Percentiles rank a stretch among this genome's conserved stretches.
Evolutionary conservation across 2,888 invertebrate genomes (phyloP).

Genomic region (Sarcophaga variegata): DNA sequence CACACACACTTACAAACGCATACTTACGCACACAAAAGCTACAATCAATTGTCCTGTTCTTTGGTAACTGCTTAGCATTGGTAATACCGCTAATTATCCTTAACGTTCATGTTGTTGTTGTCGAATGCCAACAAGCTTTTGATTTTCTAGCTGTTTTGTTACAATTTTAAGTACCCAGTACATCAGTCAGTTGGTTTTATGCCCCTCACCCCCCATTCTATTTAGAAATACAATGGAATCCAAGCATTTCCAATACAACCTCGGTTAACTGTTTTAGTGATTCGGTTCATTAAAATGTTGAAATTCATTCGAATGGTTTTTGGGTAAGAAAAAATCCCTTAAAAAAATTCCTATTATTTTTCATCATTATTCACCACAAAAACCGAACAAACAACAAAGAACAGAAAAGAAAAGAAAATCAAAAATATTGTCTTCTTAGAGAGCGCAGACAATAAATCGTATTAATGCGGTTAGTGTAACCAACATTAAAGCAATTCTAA

Average conservation of each 20-base stretch:
- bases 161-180: not conserved
- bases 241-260: slow-evolving; percentile 3
- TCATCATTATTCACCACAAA: slow-evolving; percentile 56
- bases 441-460: slow-evolving; percentile 50
- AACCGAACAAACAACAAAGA: not conserved
- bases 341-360: slow-evolving; percentile 58
- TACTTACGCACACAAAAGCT: not conserved
- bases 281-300: slow-evolving; percentile 57
- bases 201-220: not conserved
- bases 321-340: slow-evolving; percentile 47
- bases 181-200: not conserved
- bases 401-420: slow-evolving; percentile 4
- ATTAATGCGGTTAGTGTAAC: slow-evolving; percentile 49
- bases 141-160: slow-evolving; percentile 38
- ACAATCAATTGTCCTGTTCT: slow-evolving; percentile 63
- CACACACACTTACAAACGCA: not conserved
- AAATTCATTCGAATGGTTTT: slow-evolving; percentile 5
- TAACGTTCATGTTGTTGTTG: slow-evolving; percentile 56
- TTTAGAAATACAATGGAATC: not conserved
- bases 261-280: slow-evolving; percentile 25
- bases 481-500: slow-evolving; percentile 33
- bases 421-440: slow-evolving; percentile 19
- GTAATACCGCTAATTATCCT: slow-evolving; percentile 79
- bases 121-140: slow-evolving; percentile 62
- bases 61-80: slow-evolving; percentile 76